Evolutionary conservation across 2,888 invertebrate genomes (phyloP).

Genomic region (Nomada ruficornis): DNA sequence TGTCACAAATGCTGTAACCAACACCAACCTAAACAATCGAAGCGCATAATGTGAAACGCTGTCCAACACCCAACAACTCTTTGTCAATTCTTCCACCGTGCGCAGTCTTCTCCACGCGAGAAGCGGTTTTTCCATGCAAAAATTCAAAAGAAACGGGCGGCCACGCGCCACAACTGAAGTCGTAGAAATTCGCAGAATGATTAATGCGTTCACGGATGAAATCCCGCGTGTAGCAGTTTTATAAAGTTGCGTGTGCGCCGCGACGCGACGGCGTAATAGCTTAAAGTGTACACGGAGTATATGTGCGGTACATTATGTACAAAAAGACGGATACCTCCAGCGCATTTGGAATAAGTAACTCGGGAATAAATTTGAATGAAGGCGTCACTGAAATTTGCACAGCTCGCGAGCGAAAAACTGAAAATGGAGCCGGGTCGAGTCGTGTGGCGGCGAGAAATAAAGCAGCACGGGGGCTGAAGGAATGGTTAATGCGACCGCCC

Average conservation of each 20-base stretch:
- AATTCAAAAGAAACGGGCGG: neutral
- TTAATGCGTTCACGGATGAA: conserved; percentile 26
- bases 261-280: conserved; percentile 2
- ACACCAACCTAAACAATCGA: neutral
- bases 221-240: conserved; percentile 23
- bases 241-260: conserved; percentile 26
- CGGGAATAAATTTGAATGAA: conserved; percentile 32
- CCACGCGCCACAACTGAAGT: neutral
- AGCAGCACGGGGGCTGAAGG: neutral
- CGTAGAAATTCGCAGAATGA: conserved; percentile 27
- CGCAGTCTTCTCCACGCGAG: neutral
- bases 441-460: neutral
- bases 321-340: neutral
- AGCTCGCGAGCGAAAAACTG: neutral
- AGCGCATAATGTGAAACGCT: neutral
- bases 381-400: conserved; percentile 24
- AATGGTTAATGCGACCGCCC: conserved; percentile 25
- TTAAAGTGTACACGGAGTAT: neutral
- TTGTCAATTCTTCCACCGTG: neutral
- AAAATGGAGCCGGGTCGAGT: neutral
- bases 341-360: conserved; percentile 27
- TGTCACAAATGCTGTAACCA: neutral
- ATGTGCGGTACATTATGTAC: neutral
- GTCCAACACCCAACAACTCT: neutral
- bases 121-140: too few species aligned